Percentiles rank a stretch among this genome's conserved stretches.
Conservation (phyloP, 2,888 invertebrate species). For the Noctua pronuba region DNA sequence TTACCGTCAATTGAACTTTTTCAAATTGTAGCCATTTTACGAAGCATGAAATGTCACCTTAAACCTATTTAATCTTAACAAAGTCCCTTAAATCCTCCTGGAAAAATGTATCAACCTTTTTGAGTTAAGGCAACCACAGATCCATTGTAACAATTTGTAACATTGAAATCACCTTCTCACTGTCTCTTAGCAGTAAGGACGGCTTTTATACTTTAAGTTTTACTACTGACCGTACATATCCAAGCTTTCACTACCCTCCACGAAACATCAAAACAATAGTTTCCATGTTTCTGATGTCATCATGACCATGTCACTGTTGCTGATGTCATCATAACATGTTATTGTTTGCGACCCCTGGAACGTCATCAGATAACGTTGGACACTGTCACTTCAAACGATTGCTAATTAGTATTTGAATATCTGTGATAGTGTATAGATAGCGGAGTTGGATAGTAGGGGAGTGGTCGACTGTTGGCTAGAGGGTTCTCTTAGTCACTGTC, state of each 20-base stretch:
- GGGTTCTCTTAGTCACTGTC: neutral
- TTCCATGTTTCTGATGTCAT: conserved; percentile 24
- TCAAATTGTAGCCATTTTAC: neutral
- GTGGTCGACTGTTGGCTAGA: neutral
- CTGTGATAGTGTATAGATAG: conserved; percentile 5
- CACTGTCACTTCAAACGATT: conserved; percentile 61
- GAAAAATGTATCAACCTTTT: neutral
- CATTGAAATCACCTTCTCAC: neutral
- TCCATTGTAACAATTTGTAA: neutral
- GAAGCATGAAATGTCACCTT: neutral
- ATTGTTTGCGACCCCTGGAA: conserved; percentile 36
- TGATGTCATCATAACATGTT: conserved; percentile 10
- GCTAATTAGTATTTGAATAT: conserved; percentile 46
- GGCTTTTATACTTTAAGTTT: neutral
- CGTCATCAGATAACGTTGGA: conserved; percentile 47
- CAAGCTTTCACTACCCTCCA: neutral
- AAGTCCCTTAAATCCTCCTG: neutral
- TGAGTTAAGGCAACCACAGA: no score
- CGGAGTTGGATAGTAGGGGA: neutral
- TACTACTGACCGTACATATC: neutral
- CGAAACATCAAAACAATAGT: conserved; percentile 40
- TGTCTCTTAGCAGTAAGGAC: neutral
- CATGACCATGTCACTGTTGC: conserved; percentile 16
- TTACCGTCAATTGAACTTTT: neutral
- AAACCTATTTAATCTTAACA: neutral